Evolutionary conservation across 2,797 vertebrate species (phyloP).

Genomic region (Hybognathus amarus): DNA sequence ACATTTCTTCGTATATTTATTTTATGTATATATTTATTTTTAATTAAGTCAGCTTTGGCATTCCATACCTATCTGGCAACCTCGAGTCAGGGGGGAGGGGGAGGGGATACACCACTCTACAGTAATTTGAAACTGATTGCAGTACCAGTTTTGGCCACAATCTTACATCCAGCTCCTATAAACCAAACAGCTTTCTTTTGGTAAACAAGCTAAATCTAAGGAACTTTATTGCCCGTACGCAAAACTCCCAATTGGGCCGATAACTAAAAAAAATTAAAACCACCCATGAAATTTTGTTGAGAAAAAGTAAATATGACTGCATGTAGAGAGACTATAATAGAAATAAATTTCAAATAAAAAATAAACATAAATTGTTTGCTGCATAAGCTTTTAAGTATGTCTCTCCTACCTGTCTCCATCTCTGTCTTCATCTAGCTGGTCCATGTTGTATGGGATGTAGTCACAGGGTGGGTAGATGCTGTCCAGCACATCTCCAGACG

Average conservation of each 20-base stretch:
- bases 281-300: background rate
- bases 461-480: conserved; percentile 85
- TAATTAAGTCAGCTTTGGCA: too few species aligned
- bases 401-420: conserved; percentile 86
- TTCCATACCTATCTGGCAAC: too few species aligned
- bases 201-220: background rate
- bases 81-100: too few species aligned
- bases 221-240: background rate
- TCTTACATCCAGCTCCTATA: too few species aligned
- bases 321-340: background rate
- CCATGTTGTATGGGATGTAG: conserved; percentile 80
- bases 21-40: too few species aligned
- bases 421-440: conserved; percentile 91
- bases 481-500: conserved; percentile 81
- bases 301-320: background rate
- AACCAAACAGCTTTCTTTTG: too few species aligned
- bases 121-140: too few species aligned
- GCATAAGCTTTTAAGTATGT: conserved; percentile 29
- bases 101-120: too few species aligned
- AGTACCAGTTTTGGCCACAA: too few species aligned
- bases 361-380: background rate
- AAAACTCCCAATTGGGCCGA: background rate
- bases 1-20: too few species aligned
- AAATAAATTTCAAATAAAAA: background rate
- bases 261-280: background rate